Evolutionary conservation across 2,888 invertebrate genomes (phyloP), one percentile per base, ranked within the genome.

Genomic region (Rhaphigaster nebulosa): DNA sequence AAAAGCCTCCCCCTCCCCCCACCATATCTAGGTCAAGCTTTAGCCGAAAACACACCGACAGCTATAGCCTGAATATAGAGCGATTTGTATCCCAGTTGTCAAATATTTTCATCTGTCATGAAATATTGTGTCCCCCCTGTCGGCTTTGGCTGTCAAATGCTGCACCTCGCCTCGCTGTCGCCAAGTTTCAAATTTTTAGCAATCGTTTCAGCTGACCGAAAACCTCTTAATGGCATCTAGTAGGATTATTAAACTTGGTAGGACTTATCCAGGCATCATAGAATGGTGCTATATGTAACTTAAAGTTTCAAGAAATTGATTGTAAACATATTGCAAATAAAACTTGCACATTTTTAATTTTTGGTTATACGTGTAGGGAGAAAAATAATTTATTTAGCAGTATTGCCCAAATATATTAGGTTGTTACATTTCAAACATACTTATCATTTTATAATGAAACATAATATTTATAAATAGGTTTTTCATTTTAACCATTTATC

Each of bases 81-180:
- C 70, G 34, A 76, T 76, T 76, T 76, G 70, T 76, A 38, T 34
- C 70, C 34, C 70, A 38, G 34, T 76, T 76, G 70, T 76, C 70
- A 76, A 76, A 76, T 76, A 76, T 76, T 76, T 76, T 76, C 70
- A 76, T 76, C 34, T 76, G 18, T 15, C 38, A 26, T 76, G 70
- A 76, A 76, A 76, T 76, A 76, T 76, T 20, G 70, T 38, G 20
- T 8, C 8, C 56, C 70, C 20, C 70, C 70, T 76, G 34, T 38
- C 70, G 70, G 70, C 34, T 76, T 76, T 76, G 13, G 70, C 70
- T 76, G 70, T 76, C 70, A 76, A 76, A 76, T 76, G 34, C 70
- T 76, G 20, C 70, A 76, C 70, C 70, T 76, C 70, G 70, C 70
- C 34, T 20, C 20, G 18, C 34, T 76, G 70, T 70, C 34, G 70